Percentiles rank a stretch among this genome's conserved stretches.
Conservation (phyloP, 1,140 invertebrate genomes). For the Hyles euphorbiae region DNA sequence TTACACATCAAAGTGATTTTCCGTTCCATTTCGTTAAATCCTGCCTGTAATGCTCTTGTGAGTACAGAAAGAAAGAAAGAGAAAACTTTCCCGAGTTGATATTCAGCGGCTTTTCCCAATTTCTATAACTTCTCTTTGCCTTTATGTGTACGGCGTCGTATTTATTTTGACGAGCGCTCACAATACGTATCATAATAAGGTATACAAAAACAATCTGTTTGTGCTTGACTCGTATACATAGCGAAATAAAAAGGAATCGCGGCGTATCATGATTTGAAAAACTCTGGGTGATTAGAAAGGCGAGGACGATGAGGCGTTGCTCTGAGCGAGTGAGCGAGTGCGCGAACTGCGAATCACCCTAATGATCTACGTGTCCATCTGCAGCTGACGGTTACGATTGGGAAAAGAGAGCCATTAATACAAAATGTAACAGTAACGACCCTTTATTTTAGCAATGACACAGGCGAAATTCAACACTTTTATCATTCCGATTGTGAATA, state of each 20-base stretch:
- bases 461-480: not conserved
- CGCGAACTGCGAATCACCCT: constrained; percentile 23
- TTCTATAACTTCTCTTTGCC: constrained; percentile 1
- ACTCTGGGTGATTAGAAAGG: constrained; percentile 29
- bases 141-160: not conserved
- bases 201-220: no score
- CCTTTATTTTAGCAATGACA: constrained; percentile 4
- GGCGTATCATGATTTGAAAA: constrained; percentile 25
- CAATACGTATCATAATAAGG: no score
- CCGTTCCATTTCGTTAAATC: constrained; percentile 32
- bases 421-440: constrained; percentile 23
- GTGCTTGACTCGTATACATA: not conserved
- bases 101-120: constrained; percentile 2
- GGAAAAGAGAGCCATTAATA: constrained; percentile 33
- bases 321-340: constrained; percentile 8
- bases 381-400: constrained; percentile 41
- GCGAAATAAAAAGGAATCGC: constrained; percentile 1
- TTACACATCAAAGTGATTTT: constrained; percentile 38
- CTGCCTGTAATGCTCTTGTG: constrained; percentile 32
- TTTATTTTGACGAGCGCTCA: constrained; percentile 2
- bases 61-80: constrained; percentile 22
- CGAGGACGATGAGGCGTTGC: constrained; percentile 8
- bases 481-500: not conserved
- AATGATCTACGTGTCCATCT: constrained; percentile 44
- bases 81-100: constrained; percentile 12